phyloP scores from a whole-genome alignment of 2,888 invertebrate species.

The Torymus texanus region DNA sequence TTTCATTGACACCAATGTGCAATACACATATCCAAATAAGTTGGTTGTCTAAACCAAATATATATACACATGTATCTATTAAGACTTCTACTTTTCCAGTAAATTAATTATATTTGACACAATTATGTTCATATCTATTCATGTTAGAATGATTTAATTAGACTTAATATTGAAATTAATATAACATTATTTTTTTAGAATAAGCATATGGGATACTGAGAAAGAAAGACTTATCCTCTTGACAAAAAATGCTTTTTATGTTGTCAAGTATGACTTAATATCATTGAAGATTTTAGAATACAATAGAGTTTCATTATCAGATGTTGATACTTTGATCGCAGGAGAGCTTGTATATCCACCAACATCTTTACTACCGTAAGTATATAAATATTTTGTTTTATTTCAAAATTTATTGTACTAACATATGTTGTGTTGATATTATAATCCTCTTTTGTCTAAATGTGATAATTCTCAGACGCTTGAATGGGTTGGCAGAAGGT shows the following conservation, averaged over 20 bases:
- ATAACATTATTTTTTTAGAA: slow-evolving; percentile 77
- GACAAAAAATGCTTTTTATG: slow-evolving; percentile 83
- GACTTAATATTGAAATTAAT: not conserved
- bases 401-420: slow-evolving; percentile 1
- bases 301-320: slow-evolving; percentile 81
- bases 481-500: slow-evolving; percentile 84
- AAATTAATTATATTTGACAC: too few relatives aligned
- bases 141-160: not conserved
- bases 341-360: slow-evolving; percentile 90
- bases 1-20: not conserved
- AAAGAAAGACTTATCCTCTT: slow-evolving; percentile 87
- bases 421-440: slow-evolving; percentile 14
- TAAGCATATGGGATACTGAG: slow-evolving; percentile 91
- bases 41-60: not conserved
- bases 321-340: slow-evolving; percentile 83
- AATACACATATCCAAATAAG: slow-evolving; percentile 12
- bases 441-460: slow-evolving; percentile 26
- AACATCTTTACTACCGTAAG: slow-evolving; percentile 90
- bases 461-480: slow-evolving; percentile 76
- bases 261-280: slow-evolving; percentile 91
- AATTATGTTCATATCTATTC: slow-evolving; percentile 10
- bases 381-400: slow-evolving; percentile 63
- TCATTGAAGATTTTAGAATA: slow-evolving; percentile 84
- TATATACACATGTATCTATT: not conserved
- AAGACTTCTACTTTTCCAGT: too few relatives aligned